Base-by-base conservation (phyloP, 2,888 invertebrate genomes). In the Abrostola tripartita region DNA sequence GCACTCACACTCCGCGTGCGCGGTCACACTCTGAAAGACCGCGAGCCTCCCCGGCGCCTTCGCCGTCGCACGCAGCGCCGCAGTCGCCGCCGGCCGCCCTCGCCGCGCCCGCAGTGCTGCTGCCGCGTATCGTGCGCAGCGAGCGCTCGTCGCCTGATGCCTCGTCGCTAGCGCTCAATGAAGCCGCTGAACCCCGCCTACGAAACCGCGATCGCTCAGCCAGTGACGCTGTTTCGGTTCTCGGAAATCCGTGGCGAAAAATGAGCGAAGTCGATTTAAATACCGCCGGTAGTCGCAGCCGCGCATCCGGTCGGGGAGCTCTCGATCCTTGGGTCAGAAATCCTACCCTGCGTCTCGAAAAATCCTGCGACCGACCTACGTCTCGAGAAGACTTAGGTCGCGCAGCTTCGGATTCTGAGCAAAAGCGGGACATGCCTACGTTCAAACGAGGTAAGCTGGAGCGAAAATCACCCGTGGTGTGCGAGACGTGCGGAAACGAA, bases 11-110 rank as follows among this genome's bases (percentile, higher is more conserved):
- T 61, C 85, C 88, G 61, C 93, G 94, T 82, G 88, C 93, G 78
- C 88, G 92, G 85, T 89, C 90, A 71, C 89, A 91, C 81, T 91
- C 93, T 14, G 92, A 93, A 84, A 87, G 93, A 54, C 90, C 93
- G 78, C 88, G 89, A 77, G 81, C 83, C 63, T 78, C 89, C 37
- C 81, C 86, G 65, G 81, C 81, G 66, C 84, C 84, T 50, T 79
- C 85, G 50, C 85, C 85, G 58, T 76, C 83, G 54, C 85, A 74
- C 74, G 76, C 81, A 68, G 67, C 75, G 47, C 73, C 80, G 47
- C 81, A 52, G 82, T 74, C 81, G 59, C 73, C 67, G 58, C 78
- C 63, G 36, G 58, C 49, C 60, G 65, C 54, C 37, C 79, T 76
- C 77, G 66, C 49, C 65, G 68, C 74, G 8, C 55, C 62, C 35